Evolutionary conservation across 1,140 invertebrate species (phyloP).

Genomic region (Idris sp.): DNA sequence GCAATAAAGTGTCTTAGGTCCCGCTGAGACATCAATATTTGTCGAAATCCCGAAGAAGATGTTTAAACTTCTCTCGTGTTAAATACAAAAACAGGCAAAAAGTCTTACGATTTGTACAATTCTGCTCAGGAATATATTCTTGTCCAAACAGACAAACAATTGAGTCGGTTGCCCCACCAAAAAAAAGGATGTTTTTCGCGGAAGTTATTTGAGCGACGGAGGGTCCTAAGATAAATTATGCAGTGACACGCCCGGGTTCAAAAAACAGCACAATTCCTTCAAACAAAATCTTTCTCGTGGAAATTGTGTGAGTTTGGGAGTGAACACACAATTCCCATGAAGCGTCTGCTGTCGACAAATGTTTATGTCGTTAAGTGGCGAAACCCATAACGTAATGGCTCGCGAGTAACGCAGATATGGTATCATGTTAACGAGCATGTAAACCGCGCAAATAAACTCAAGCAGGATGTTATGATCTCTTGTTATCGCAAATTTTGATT

Average conservation of each 20-base stretch:
- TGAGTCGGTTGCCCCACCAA: no score
- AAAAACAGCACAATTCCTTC: no score
- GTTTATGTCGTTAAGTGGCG: conserved; percentile 30
- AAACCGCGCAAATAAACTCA: conserved; percentile 24
- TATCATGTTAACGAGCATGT: conserved; percentile 47
- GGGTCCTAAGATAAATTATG: conserved; percentile 39
- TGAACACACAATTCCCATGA: conserved; percentile 29
- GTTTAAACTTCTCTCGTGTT: conserved; percentile 9
- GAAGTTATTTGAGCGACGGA: conserved; percentile 31
- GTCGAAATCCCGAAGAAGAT: conserved; percentile 1
- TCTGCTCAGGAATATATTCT: conserved; percentile 1
- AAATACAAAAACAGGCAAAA: conserved; percentile 17
- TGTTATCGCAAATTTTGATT: conserved; percentile 40
- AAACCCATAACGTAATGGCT: conserved; percentile 47
- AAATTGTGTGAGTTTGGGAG: conserved; percentile 11
- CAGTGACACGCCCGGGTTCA: conserved; percentile 49
- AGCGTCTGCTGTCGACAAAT: conserved; percentile 18
- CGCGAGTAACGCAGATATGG: conserved; percentile 25
- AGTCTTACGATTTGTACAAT: conserved; percentile 15
- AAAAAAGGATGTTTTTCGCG: conserved; percentile 39
- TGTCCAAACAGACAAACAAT: conserved; percentile 31
- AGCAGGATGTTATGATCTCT: conserved; percentile 26
- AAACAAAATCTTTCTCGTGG: no score
- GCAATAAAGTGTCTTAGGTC: background rate
- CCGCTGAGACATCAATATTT: conserved; percentile 4